A percentile compares a stretch with the other conserved stretches of the same genome.
These are phyloP conservation scores for Deroplatys truncata DNA, from an alignment of 2,888 invertebrate species.

Conservation along the genomic window DNA sequence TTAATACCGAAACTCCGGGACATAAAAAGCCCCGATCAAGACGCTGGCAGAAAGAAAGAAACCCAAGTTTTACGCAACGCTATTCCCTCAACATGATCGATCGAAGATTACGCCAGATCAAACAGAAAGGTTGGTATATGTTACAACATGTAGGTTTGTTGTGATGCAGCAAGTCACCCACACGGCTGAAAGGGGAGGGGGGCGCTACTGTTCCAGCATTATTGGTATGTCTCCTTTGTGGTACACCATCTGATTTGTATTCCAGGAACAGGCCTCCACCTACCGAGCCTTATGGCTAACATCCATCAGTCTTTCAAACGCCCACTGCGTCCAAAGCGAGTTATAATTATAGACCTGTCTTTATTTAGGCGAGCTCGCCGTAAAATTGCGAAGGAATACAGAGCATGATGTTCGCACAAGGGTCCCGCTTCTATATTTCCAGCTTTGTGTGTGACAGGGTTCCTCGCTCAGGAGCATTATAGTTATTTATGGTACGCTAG, in stretches of 20 bases:
- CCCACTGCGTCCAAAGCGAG: background rate
- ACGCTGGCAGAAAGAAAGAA: too few relatives aligned
- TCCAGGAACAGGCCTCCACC: background rate
- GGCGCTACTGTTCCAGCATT: background rate
- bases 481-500: too few relatives aligned
- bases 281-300: background rate
- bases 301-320: background rate
- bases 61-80: too few relatives aligned
- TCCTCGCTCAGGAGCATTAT: too few relatives aligned
- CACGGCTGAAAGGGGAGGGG: background rate
- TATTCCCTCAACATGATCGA: background rate
- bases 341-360: background rate
- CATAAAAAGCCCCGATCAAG: too few relatives aligned
- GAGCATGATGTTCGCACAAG: background rate
- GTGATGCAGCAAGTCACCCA: background rate
- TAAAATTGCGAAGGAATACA: background rate
- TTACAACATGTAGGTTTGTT: background rate
- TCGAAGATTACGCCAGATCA: background rate
- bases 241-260: background rate
- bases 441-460: too few relatives aligned
- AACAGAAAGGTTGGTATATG: background rate
- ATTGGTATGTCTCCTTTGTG: background rate
- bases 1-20: too few relatives aligned
- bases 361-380: background rate
- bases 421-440: too few relatives aligned